phyloP scores from a whole-genome alignment of 2,797 vertebrate genomes.

The Malurus splendens region DNA sequence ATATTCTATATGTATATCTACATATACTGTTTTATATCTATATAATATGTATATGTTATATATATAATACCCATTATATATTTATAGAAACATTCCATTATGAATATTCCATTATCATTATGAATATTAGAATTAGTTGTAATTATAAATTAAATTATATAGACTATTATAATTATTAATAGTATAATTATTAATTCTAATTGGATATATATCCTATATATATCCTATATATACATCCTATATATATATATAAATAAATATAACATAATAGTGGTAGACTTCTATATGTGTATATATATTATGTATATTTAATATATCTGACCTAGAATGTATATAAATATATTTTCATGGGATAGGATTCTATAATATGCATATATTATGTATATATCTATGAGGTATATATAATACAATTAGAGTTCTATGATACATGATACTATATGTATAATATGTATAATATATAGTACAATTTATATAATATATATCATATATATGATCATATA shows the following conservation, averaged over 20 bases:
- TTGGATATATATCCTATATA: no score
- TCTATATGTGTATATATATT: background rate
- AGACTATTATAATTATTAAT: background rate
- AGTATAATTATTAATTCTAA: no score
- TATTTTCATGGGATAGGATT: background rate
- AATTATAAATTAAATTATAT: no score
- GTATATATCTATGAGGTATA: background rate
- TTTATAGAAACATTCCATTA: no score
- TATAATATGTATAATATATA: background rate
- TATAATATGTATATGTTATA: no score
- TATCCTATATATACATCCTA: background rate
- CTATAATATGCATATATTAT: background rate
- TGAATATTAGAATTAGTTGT: no score
- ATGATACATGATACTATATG: background rate
- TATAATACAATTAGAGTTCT: background rate
- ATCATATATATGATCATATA: background rate
- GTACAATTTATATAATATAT: background rate
- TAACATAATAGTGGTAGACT: no score
- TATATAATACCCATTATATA: background rate
- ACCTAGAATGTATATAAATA: background rate
- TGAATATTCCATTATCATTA: no score
- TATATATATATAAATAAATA: no score
- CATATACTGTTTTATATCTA: background rate
- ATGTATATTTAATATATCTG: no score
- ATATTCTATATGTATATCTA: background rate